Base-by-base conservation (phyloP, 2,113 vertebrate genomes). In the Protobothrops flavoviridis region DNA sequence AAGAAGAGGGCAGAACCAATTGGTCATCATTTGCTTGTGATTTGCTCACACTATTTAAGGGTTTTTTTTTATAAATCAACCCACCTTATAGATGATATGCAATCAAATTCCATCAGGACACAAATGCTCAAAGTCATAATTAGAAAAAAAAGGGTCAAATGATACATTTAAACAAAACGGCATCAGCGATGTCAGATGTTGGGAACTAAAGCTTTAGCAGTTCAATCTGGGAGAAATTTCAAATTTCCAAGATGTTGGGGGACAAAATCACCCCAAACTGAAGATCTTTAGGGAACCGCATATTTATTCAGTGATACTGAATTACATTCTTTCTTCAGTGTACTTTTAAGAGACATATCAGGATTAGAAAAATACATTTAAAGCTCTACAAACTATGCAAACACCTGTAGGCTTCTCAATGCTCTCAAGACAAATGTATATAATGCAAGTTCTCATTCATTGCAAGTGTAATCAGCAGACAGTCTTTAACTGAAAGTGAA, bases 241-340 rank as follows among this genome's bases (percentile, higher is more conserved):
- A 33, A n/a, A 85, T 8, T 57, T 52, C 74, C 33, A 86, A 92
- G 56, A 2, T 55, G 20, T 43, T 85, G n/a, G 87, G 91, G 55
- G 61, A 29, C 45, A 91, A 90, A 91, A n/a, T 24, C 12, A 88
- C 50, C 61, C 61, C 52, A 89, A 86, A 61, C 43, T 57, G 39
- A 93, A 85, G 45, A 56, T n/a, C 45, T 53, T 90, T 87, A 90
- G 43, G 9, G 45, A 89, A 87, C 21, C 21, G 59, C n/a, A 87
- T 57, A 86, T 53, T 61, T n/a, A 39, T 90, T 93, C 74, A 87
- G 55, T 61, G 29, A 61, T 86, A 81, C 48, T 92, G 11, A 92
- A 52, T 57, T n/a, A 74, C 10, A 50, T 87, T 88, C 24, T 45
- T 4, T 69, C 6, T 13, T 61, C 86, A 33, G 29, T 52, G n/a